phyloP scores from a whole-genome alignment of 53 echinoderm and acorn worm species.

The Arbacia lixula region DNA sequence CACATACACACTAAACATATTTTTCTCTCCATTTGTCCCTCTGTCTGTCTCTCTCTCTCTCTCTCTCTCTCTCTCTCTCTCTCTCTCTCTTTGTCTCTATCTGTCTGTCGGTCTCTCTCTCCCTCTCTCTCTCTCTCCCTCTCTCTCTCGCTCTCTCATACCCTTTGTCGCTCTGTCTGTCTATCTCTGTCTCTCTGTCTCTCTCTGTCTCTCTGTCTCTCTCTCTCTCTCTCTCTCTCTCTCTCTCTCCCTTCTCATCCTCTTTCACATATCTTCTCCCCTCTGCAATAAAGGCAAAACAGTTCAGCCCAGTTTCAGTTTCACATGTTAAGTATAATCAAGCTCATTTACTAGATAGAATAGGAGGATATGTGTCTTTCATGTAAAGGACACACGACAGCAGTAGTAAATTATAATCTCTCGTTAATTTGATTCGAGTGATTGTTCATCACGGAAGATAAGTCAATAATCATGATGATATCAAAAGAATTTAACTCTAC shows the following conservation, averaged over 20 bases:
- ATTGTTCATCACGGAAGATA: too few species aligned
- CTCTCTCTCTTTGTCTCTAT: neutral
- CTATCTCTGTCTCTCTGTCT: neutral
- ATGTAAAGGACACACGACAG: too few species aligned
- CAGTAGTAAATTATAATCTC: too few species aligned
- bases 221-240: neutral
- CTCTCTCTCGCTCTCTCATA: neutral
- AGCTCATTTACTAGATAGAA: too few species aligned
- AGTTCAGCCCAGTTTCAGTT: too few species aligned
- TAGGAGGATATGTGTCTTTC: too few species aligned
- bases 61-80: neutral
- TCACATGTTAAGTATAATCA: too few species aligned
- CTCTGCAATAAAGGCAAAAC: too few species aligned
- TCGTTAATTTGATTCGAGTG: too few species aligned
- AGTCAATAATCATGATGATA: too few species aligned
- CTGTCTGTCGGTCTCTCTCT: neutral
- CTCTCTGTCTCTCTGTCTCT: neutral
- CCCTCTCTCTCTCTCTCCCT: neutral
- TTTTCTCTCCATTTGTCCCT: neutral
- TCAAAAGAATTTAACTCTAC: too few species aligned
- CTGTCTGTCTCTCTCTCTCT: neutral
- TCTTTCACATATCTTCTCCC: neutral
- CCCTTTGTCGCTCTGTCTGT: neutral
- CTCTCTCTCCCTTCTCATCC: neutral
- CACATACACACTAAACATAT: neutral